Percentiles rank a stretch among this genome's conserved stretches.
Evolutionary conservation across 2,888 invertebrate genomes (phyloP).

Genomic region (Aleiodes alternator): DNA sequence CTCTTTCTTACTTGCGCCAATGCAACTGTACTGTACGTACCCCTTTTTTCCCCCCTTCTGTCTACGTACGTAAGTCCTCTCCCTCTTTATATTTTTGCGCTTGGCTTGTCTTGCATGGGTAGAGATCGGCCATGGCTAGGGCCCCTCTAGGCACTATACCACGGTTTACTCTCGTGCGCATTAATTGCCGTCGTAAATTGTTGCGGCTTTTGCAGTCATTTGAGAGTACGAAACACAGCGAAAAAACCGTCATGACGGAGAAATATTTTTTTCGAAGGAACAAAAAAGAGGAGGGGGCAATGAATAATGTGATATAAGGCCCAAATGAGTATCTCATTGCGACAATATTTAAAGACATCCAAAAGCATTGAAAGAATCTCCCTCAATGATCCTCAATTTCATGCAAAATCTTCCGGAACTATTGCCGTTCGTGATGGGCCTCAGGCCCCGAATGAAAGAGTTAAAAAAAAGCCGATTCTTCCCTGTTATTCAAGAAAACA

Average conservation of each 20-base stretch:
- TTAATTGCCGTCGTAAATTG: conserved; percentile 76
- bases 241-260: conserved; percentile 33
- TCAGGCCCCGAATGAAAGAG: conserved; percentile 22
- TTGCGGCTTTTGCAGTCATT: conserved; percentile 67
- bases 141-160: conserved; percentile 56
- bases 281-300: not conserved
- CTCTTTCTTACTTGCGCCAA: conserved; percentile 45
- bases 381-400: conserved; percentile 15
- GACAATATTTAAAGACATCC: conserved; percentile 7
- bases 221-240: conserved; percentile 54
- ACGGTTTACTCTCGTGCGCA: conserved; percentile 72
- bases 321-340: conserved; percentile 33
- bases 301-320: conserved; percentile 11
- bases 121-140: conserved; percentile 43
- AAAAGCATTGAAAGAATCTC: conserved; percentile 33
- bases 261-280: no score
- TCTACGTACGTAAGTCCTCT: conserved; percentile 39
- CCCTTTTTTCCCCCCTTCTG: conserved; percentile 33
- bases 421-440: conserved; percentile 30
- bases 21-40: conserved; percentile 37
- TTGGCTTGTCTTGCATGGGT: conserved; percentile 45
- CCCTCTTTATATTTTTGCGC: conserved; percentile 42
- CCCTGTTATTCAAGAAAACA: conserved; percentile 15
- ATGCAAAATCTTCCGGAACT: conserved; percentile 21
- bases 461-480: not conserved